Percentiles rank a stretch among this genome's conserved stretches.
These are phyloP conservation scores for Drosophila nigromelanica DNA, from an alignment of 1,140 invertebrate genomes.

Conservation along the genomic window DNA sequence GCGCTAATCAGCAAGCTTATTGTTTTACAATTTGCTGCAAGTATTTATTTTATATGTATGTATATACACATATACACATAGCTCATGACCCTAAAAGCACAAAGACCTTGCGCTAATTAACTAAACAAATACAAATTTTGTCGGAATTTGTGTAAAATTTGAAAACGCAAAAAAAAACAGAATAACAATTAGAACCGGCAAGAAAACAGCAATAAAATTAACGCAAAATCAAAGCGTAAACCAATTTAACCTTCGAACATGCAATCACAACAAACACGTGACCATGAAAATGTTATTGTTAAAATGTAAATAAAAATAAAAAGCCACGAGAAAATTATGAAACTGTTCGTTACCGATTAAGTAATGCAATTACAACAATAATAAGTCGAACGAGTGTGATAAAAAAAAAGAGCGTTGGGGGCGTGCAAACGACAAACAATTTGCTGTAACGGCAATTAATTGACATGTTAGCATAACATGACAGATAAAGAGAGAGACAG, in stretches of 20 bases:
- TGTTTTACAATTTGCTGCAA: background rate
- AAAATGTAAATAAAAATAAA: constrained; percentile 2
- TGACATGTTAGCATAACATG: constrained; percentile 21
- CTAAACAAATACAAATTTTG: constrained; percentile 6
- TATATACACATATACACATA: background rate
- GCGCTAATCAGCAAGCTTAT: constrained; percentile 10
- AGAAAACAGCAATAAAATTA: constrained; percentile 44
- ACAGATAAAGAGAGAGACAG: background rate
- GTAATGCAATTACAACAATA: constrained; percentile 30
- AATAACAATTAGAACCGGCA: constrained; percentile 35
- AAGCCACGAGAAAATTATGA: constrained; percentile 19
- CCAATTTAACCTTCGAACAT: constrained; percentile 65
- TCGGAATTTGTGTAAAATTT: constrained; percentile 14
- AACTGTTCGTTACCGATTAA: constrained; percentile 20
- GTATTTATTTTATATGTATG: background rate
- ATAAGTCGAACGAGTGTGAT: background rate
- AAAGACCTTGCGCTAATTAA: constrained; percentile 25
- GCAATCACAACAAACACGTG: constrained; percentile 65
- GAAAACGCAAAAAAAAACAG: constrained; percentile 26
- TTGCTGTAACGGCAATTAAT: constrained; percentile 26
- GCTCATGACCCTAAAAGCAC: constrained; percentile 9
- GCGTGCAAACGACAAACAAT: background rate
- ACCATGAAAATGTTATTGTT: constrained; percentile 48
- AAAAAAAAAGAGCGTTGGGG: background rate
- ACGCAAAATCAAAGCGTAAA: constrained; percentile 78